phyloP scores from a whole-genome alignment of 2,888 invertebrate species.

The Drosophila picticornis region DNA sequence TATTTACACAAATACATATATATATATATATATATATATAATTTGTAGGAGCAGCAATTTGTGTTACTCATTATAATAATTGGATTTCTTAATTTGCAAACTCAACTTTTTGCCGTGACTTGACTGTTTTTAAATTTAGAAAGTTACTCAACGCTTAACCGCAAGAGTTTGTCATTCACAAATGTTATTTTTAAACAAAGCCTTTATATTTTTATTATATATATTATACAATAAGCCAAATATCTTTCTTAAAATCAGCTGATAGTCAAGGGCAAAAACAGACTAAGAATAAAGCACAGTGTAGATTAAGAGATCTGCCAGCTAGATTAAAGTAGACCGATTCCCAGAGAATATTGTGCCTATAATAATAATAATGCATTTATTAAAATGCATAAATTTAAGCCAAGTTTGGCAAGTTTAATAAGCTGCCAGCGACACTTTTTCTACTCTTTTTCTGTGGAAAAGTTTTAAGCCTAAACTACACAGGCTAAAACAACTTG shows the following conservation, averaged over 20 bases:
- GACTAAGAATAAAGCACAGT: background rate
- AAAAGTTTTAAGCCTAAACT: slow-evolving; percentile 1
- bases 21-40: background rate
- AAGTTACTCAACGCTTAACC: background rate
- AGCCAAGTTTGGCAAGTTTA: background rate
- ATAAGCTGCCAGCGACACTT: background rate
- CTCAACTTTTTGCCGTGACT: background rate
- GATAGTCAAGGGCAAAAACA: background rate
- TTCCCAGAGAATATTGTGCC: background rate
- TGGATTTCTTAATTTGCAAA: background rate
- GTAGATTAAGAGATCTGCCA: background rate
- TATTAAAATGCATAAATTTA: background rate
- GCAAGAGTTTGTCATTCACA: background rate
- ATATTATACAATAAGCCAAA: background rate
- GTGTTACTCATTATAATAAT: background rate
- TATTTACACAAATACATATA: background rate
- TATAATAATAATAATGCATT: background rate
- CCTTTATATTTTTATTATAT: background rate
- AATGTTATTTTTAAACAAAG: background rate
- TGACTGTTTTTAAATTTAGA: background rate
- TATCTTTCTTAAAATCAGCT: too few relatives aligned
- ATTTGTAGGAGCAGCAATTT: background rate
- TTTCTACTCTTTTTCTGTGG: too few relatives aligned
- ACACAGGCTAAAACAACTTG: background rate
- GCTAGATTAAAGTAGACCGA: background rate